These are phyloP conservation scores for Abrostola triplasia DNA, from an alignment of 2,888 invertebrate species.

Conservation along the genomic window DNA sequence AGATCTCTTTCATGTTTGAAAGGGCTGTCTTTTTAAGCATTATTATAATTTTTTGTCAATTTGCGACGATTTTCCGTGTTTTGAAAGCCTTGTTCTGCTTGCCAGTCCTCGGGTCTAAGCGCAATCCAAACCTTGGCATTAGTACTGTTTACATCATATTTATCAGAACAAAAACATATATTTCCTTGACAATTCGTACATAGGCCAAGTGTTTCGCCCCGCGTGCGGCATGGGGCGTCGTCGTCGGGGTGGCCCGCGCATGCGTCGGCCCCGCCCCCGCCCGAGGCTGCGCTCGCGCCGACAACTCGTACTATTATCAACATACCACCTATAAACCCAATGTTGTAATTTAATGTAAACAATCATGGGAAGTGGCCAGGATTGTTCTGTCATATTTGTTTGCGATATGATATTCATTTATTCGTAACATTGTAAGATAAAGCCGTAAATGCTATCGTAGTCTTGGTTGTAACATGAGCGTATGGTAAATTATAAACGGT, in stretches of 20 bases:
- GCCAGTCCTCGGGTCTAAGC: too few relatives aligned
- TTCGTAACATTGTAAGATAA: conserved; percentile 44
- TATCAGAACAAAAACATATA: conserved; percentile 16
- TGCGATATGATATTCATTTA: conserved; percentile 59
- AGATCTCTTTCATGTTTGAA: neutral
- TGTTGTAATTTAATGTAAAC: conserved; percentile 84
- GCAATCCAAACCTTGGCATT: neutral
- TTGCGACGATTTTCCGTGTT: too few relatives aligned
- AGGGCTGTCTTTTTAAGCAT: neutral
- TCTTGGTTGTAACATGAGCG: conserved; percentile 34
- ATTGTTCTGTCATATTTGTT: conserved; percentile 75
- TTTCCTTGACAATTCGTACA: conserved; percentile 45
- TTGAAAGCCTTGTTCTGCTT: too few relatives aligned
- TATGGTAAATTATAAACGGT: conserved; percentile 29
- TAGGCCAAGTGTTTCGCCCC: conserved; percentile 54
- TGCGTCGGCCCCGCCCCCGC: conserved; percentile 81
- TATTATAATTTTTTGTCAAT: neutral
- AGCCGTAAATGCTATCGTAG: conserved; percentile 23
- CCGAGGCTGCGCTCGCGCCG: conserved; percentile 68
- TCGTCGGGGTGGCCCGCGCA: conserved; percentile 82
- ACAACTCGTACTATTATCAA: conserved; percentile 59
- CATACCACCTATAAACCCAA: conserved; percentile 72
- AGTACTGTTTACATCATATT: conserved; percentile 3
- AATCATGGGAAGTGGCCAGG: conserved; percentile 77
- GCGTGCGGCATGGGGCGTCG: conserved; percentile 76